Base-by-base conservation (phyloP, 2,888 invertebrate genomes). In the Xestobium rufovillosum region DNA sequence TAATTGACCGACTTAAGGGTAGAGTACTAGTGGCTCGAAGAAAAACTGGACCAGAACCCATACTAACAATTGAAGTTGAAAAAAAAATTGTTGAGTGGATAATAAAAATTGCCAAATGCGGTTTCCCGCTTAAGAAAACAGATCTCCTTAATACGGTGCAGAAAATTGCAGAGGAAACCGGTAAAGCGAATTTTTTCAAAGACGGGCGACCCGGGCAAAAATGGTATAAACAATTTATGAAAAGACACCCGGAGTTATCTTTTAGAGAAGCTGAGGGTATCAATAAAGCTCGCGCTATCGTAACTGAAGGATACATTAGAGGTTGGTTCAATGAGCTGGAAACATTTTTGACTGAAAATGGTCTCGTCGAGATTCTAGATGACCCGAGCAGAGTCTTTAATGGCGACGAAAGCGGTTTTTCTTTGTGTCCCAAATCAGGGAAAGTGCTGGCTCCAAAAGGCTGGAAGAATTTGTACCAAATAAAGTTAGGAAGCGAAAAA, bases 361-460 rank as follows among this genome's bases (percentile, higher is more conserved):
- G 27, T 3, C 23, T 17, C 11, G 26, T 29, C 8, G 43, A 49
- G 31, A 31, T 49, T 17, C 28, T 49, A 11, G n/a, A 14, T 6
- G 33, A 38, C 45, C 55, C 58, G 1, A 37, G 38, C 13, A 38
- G 59, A 35, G 45, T 61, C 26, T 60, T 55, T 34, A 59, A 61
- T 39, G 56, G 51, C 10, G 58, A 60, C 36, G 59, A 61, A 45
- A 53, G 53, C 10, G 51, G 53, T 25, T 60, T 61, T 41, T 44
- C 42, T 31, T 38, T 61, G 2, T 53, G 55, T 39, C 38, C 41
- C 2, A 44, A 47, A 33, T 23, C 41, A 4, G 39, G 38, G 11
- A 43, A 38, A 26, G 42, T 45, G 0, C 12, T 47, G 3, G 42
- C 36, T 9, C 38, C 34, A n/a, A 45, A 29, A 17, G 47, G 43